phyloP scores from a whole-genome alignment of 2,113 vertebrate species.

The Zeus faber region DNA sequence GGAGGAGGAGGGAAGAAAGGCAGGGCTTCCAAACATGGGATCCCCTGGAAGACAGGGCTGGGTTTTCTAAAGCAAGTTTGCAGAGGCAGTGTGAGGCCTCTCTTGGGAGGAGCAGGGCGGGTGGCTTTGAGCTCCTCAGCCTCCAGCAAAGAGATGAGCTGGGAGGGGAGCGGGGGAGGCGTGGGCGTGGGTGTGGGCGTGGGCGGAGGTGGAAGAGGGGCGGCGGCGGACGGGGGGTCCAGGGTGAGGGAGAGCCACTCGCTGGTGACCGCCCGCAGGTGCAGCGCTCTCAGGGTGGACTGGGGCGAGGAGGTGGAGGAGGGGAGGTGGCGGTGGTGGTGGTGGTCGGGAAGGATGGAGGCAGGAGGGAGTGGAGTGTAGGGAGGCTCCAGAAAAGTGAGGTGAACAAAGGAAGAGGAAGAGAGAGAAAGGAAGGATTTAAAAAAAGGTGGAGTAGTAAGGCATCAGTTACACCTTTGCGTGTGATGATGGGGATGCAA shows the following conservation, averaged over 20 bases:
- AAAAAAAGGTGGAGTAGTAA: constrained; percentile 26
- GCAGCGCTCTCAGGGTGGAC: constrained; percentile 49
- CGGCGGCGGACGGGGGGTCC: constrained; percentile 58
- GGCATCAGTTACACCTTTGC: no score
- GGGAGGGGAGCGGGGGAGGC: constrained; percentile 69
- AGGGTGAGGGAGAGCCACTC: constrained; percentile 78
- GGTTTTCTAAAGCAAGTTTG: constrained; percentile 27
- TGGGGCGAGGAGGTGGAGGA: constrained; percentile 51
- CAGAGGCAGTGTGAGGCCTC: constrained; percentile 31
- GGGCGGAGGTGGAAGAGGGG: constrained; percentile 51
- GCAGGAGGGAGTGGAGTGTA: constrained; percentile 67
- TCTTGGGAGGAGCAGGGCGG: constrained; percentile 41
- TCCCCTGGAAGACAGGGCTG: constrained; percentile 41
- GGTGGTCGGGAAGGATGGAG: constrained; percentile 53
- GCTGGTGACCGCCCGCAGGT: constrained; percentile 65
- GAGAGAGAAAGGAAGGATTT: constrained; percentile 49
- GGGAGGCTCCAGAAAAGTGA: constrained; percentile 55
- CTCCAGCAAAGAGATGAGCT: constrained; percentile 65
- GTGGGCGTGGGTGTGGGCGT: constrained; percentile 51
- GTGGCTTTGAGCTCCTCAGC: constrained; percentile 53
- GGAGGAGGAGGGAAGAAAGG: constrained; percentile 44
- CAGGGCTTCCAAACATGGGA: constrained; percentile 20
- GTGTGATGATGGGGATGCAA: no score
- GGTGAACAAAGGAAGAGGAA: constrained; percentile 39
- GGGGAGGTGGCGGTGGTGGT: constrained; percentile 42